Conservation (phyloP, 1,140 invertebrate genomes). For the Alviniconcha marisindica region DNA sequence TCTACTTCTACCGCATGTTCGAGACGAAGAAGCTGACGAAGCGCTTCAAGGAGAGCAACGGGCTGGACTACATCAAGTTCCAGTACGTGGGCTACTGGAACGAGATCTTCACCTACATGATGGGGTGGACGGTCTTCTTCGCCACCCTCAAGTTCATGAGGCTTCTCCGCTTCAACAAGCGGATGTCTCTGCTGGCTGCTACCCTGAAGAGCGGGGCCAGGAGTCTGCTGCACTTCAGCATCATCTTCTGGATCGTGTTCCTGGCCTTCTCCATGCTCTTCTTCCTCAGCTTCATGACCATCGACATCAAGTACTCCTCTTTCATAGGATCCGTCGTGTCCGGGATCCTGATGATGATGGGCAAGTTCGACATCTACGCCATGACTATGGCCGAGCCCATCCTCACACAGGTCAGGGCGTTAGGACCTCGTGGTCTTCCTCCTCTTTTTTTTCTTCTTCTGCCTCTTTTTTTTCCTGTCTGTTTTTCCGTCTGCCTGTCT, state of each 20-base stretch:
- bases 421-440: too few species aligned
- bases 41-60: slow-evolving; percentile 69
- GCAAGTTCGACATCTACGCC: slow-evolving; percentile 78
- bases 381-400: slow-evolving; percentile 75
- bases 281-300: slow-evolving; percentile 77
- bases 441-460: too few species aligned
- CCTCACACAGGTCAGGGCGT: slow-evolving; percentile 73
- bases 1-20: slow-evolving; percentile 75
- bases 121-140: slow-evolving; percentile 78
- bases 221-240: slow-evolving; percentile 73
- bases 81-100: slow-evolving; percentile 77
- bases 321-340: slow-evolving; percentile 77
- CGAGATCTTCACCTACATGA: slow-evolving; percentile 76
- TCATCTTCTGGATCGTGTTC: slow-evolving; percentile 76
- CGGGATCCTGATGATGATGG: slow-evolving; percentile 79
- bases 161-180: slow-evolving; percentile 79
- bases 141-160: slow-evolving; percentile 78
- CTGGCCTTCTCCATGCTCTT: slow-evolving; percentile 77
- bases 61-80: slow-evolving; percentile 49
- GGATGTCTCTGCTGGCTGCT: slow-evolving; percentile 75
- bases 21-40: slow-evolving; percentile 69
- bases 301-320: slow-evolving; percentile 76
- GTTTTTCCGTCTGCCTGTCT: too few species aligned
- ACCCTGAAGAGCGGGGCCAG: slow-evolving; percentile 70
- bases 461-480: too few species aligned